Base-by-base conservation (phyloP, 2,797 vertebrate species). In the Molossus molossus region DNA sequence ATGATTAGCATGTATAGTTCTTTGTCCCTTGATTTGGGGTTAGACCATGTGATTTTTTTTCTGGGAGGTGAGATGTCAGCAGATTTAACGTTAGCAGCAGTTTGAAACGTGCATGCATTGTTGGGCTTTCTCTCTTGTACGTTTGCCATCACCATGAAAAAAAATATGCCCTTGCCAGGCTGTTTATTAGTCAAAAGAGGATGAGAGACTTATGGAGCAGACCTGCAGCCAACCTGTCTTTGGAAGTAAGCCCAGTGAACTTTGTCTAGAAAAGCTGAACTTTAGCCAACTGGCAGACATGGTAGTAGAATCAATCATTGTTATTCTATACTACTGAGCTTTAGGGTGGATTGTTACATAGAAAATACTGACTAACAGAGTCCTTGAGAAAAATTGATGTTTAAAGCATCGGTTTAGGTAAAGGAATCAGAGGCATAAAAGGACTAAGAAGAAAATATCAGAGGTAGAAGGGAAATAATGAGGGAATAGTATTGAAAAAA, bases 341-440 rank as follows among this genome's bases (percentile, higher is more conserved):
- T 82, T 79, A 64, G 72, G 10, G 20, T 81, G 6, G 2, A 25
- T 45, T 85, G 6, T 90, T 70, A 62, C 20, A 75, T 0, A 77
- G 23, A 4, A 85, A 91, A 79, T 90, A 89, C 27, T 50, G 5
- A 72, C 25, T 55, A 82, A 94, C 15, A 85, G 53, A 37, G 2
- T 7, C 14, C 53, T 79, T 76, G 7, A 94, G 21, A 48, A 69
- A 93, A 95, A 73, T n/a, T n/a, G 62, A 86, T n/a, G 33, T 27
- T 76, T 72, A 81, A 76, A 1, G 14, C 1, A 55, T 81, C 45
- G 84, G 20, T 27, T 67, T 72, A 86, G 48, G 25, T 60, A 91
- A 91, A 91, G n/a, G 45, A 87, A 76, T 0, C 7, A 75, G 18
- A 33, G n/a, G 11, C 0, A 17, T 5, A 25, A 53, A 79, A 81